Evolutionary conservation across 1,140 invertebrate species (phyloP).

Genomic region (Orchesella cincta): DNA sequence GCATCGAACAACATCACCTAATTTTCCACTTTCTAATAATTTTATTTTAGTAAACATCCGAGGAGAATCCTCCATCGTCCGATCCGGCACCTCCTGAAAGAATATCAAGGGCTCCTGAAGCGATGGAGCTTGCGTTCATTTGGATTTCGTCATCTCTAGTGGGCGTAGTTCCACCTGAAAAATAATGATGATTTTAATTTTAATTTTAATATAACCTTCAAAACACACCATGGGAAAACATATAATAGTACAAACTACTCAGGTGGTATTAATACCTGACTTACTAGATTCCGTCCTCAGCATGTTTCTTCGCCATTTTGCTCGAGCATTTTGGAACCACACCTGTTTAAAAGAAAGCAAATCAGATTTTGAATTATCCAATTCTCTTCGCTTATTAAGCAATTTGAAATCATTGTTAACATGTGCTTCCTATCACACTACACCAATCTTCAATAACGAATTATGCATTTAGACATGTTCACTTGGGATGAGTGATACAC

Average conservation of each 20-base stretch:
- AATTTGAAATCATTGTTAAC: too few species aligned
- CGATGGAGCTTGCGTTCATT: slow-evolving; percentile 37
- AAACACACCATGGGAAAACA: not conserved
- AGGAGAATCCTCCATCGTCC: slow-evolving; percentile 41
- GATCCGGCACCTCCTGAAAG: slow-evolving; percentile 39
- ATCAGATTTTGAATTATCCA: too few species aligned
- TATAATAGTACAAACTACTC: not conserved
- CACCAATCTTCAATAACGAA: too few species aligned
- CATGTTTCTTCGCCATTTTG: slow-evolving; percentile 88
- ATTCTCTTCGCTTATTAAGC: too few species aligned
- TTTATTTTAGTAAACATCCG: slow-evolving; percentile 36
- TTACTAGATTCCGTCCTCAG: slow-evolving; percentile 68
- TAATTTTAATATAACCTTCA: too few species aligned
- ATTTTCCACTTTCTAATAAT: too few species aligned
- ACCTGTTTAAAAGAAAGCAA: slow-evolving; percentile 66
- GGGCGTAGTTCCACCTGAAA: slow-evolving; percentile 37
- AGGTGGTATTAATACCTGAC: slow-evolving; percentile 49
- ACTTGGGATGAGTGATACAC: too few species aligned
- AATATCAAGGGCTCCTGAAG: slow-evolving; percentile 41
- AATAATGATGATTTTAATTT: too few species aligned
- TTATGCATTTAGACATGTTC: too few species aligned
- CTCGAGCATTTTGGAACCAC: slow-evolving; percentile 97
- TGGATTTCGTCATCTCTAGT: slow-evolving; percentile 36
- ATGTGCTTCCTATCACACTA: too few species aligned
- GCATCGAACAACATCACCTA: too few species aligned